phyloP scores from a whole-genome alignment of 2,797 vertebrate species.

The Myioborus miniatus region DNA sequence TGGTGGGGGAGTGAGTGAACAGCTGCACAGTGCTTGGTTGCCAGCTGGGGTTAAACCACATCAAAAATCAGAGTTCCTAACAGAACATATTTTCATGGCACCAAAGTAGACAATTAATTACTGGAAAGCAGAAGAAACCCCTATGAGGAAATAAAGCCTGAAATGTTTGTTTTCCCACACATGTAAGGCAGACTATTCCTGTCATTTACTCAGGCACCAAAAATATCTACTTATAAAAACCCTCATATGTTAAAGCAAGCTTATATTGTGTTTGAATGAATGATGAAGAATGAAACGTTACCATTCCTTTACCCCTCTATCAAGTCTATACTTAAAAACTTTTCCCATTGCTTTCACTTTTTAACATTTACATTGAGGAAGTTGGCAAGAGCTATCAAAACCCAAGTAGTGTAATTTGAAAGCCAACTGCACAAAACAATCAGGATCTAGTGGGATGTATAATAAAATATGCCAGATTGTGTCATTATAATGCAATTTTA shows the following conservation, averaged over 20 bases:
- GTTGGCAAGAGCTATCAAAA: conserved; percentile 72
- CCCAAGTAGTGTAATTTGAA: conserved; percentile 59
- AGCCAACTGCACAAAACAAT: conserved; percentile 73
- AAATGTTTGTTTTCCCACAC: background rate
- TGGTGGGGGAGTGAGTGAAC: accelerated
- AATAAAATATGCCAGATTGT: conserved; percentile 73
- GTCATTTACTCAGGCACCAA: background rate
- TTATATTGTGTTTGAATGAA: conserved; percentile 62
- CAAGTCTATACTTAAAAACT: conserved; percentile 56
- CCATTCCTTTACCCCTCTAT: conserved; percentile 35
- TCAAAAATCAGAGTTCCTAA: background rate
- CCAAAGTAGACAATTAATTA: conserved; percentile 20
- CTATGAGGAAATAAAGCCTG: conserved; percentile 1
- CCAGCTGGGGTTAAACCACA: background rate
- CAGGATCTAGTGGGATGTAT: conserved; percentile 64
- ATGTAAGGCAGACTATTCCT: background rate
- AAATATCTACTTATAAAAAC: conserved; percentile 35
- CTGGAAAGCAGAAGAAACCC: background rate
- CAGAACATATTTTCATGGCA: background rate
- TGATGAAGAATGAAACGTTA: conserved; percentile 64
- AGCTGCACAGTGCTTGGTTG: background rate
- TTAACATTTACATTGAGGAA: conserved; percentile 68
- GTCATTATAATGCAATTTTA: conserved; percentile 72
- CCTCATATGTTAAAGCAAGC: conserved; percentile 10
- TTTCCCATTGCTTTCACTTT: conserved; percentile 56